Base-by-base conservation (phyloP, 64 coral and sea anemone species). In the Astreopora myriophthalma region DNA sequence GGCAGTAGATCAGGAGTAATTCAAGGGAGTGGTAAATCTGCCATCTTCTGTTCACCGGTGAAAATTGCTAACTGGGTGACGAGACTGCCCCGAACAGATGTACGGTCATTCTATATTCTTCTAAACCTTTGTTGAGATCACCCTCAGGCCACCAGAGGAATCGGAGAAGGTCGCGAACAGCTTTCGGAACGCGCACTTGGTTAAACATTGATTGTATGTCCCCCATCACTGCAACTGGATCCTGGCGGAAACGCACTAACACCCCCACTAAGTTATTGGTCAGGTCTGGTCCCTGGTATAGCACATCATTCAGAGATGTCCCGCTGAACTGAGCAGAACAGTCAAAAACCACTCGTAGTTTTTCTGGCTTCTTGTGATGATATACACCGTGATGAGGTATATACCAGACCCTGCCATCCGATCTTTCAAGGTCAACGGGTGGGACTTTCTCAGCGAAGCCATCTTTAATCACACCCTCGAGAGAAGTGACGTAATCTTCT, bases 131-230 rank as follows among this genome's bases (percentile, higher is more conserved):
- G 12, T 33, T 31, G 8, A 89, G 60, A 29, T 78, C 22, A 51
- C 77, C 89, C 19, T 73, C 35, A 3, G 89, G 51, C 89, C 77
- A 91, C 76, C 89, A 91, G 36, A 91, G 35, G 28, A 91, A 91
- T 13, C 89, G 40, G 12, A 74, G 42, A 32, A 82, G 28, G 67
- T 75, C 72, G n/a, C n/a, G n/a, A n/a, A n/a, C n/a, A n/a, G n/a
- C n/a, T n/a, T n/a, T n/a, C n/a, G n/a, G n/a, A n/a, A n/a, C n/a
- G n/a, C n/a, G n/a, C n/a, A n/a, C n/a, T n/a, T n/a, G n/a, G n/a
- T n/a, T n/a, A n/a, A n/a, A n/a, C n/a, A n/a, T n/a, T n/a, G n/a
- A n/a, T n/a, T n/a, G n/a, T n/a, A n/a, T n/a, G n/a, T n/a, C n/a
- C 14, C 33, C 34, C 73, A 75, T 75, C 12, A 75, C 73, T 13